Percentiles rank a stretch among this genome's conserved stretches.
Conservation (phyloP, 2,113 vertebrate species). For the Strix aluco region DNA sequence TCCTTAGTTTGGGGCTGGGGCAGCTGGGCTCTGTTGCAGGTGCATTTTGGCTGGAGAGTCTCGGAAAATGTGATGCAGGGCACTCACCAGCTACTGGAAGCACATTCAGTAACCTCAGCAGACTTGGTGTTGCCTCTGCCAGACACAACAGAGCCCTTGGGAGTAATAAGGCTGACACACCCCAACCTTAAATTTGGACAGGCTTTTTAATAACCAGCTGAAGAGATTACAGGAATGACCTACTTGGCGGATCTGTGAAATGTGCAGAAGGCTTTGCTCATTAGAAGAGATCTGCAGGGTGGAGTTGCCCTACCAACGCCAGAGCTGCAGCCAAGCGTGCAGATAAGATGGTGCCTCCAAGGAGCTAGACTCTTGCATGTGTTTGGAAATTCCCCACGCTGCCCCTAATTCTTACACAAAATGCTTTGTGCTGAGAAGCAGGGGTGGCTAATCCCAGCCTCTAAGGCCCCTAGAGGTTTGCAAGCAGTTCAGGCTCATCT, state of each 20-base stretch:
- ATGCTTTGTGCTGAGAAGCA: background rate
- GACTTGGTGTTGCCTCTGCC: background rate
- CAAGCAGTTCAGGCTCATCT: background rate
- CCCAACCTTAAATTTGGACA: constrained; percentile 60
- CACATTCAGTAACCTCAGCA: background rate
- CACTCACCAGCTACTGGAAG: background rate
- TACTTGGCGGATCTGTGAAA: constrained; percentile 36
- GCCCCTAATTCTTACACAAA: background rate
- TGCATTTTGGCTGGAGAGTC: background rate
- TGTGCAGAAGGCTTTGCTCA: constrained; percentile 37
- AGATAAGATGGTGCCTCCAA: background rate
- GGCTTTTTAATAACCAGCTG: constrained; percentile 59
- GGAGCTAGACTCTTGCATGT: background rate
- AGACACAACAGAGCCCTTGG: background rate
- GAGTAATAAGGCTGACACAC: constrained; percentile 46
- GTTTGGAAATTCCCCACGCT: background rate
- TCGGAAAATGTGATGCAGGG: background rate
- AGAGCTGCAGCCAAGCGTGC: background rate
- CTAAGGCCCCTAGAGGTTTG: background rate
- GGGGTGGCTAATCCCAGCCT: background rate
- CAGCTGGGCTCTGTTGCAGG: background rate
- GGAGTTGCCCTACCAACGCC: background rate
- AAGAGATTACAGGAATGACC: constrained; percentile 64
- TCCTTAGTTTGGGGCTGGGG: background rate
- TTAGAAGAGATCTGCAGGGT: background rate